phyloP scores from a whole-genome alignment of 2,888 invertebrate species.

The Cephus pulcher region DNA sequence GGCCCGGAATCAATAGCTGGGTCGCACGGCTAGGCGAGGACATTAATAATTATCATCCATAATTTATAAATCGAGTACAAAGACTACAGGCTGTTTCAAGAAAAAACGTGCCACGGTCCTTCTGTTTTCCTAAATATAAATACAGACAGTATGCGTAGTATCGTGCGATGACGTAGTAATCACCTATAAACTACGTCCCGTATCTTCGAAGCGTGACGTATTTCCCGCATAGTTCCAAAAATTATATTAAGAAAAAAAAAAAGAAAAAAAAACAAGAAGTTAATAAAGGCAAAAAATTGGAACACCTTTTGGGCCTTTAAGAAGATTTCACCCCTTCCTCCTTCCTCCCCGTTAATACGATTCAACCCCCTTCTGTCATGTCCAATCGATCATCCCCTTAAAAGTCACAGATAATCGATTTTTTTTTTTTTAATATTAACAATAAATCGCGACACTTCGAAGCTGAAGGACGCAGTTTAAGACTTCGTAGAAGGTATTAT shows the following conservation, averaged over 20 bases:
- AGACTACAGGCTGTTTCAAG: constrained; percentile 39
- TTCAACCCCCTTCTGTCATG: too few relatives aligned
- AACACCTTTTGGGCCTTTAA: too few relatives aligned
- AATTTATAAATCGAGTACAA: constrained; percentile 36
- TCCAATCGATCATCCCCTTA: too few relatives aligned
- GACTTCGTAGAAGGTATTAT: constrained; percentile 29
- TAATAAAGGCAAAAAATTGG: too few relatives aligned
- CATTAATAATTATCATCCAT: constrained; percentile 11
- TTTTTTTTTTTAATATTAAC: too few relatives aligned
- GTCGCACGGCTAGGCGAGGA: constrained; percentile 18
- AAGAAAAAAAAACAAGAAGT: too few relatives aligned
- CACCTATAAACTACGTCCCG: constrained; percentile 18
- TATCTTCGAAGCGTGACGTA: constrained; percentile 22
- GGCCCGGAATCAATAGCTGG: constrained; percentile 35
- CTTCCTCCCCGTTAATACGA: too few relatives aligned
- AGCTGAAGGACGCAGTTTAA: constrained; percentile 39
- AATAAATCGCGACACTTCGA: constrained; percentile 36
- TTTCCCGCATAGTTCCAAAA: too few relatives aligned
- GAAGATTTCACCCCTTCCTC: too few relatives aligned
- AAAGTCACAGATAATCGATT: too few relatives aligned
- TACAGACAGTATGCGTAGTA: constrained; percentile 48
- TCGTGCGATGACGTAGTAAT: constrained; percentile 41
- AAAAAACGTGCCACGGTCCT: constrained; percentile 46
- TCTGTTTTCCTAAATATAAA: constrained; percentile 40
- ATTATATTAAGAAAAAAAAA: too few relatives aligned